Conservation (phyloP, 2,888 invertebrate species). For the Latheticus oryzae region DNA sequence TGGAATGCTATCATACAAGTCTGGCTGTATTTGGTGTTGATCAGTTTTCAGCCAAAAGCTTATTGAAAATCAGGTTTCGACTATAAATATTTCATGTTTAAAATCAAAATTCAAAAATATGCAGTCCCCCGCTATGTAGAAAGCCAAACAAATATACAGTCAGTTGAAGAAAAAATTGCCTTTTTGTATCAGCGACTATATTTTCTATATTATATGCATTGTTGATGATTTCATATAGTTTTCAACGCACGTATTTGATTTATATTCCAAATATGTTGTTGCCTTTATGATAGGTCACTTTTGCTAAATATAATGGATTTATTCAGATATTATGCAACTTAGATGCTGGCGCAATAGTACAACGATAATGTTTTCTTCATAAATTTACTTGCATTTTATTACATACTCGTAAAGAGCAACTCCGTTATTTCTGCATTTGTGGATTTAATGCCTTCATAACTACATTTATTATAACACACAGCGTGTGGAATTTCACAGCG, state of each 20-base stretch:
- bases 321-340: constrained; percentile 23
- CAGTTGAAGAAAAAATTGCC: constrained; percentile 20
- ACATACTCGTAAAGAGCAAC: constrained; percentile 19
- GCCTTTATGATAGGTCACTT: constrained; percentile 18
- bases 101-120: constrained; percentile 33
- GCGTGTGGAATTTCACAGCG: not conserved
- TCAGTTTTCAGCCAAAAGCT: constrained; percentile 15
- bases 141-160: constrained; percentile 29
- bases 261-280: constrained; percentile 26
- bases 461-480: constrained; percentile 1
- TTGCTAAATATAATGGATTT: constrained; percentile 24
- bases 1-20: no score
- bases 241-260: constrained; percentile 25
- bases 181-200: constrained; percentile 20
- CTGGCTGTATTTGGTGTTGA: not conserved
- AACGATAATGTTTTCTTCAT: constrained; percentile 23
- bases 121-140: constrained; percentile 28
- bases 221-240: constrained; percentile 18
- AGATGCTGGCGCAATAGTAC: constrained; percentile 9
- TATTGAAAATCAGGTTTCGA: constrained; percentile 27
- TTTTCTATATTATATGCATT: constrained; percentile 21
- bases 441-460: constrained; percentile 13
- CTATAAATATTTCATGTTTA: constrained; percentile 35
- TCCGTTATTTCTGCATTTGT: constrained; percentile 22
- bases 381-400: constrained; percentile 21